These are phyloP conservation scores for Hyaena hyaena DNA, from an alignment of 2,113 vertebrate species.

Conservation along the genomic window DNA sequence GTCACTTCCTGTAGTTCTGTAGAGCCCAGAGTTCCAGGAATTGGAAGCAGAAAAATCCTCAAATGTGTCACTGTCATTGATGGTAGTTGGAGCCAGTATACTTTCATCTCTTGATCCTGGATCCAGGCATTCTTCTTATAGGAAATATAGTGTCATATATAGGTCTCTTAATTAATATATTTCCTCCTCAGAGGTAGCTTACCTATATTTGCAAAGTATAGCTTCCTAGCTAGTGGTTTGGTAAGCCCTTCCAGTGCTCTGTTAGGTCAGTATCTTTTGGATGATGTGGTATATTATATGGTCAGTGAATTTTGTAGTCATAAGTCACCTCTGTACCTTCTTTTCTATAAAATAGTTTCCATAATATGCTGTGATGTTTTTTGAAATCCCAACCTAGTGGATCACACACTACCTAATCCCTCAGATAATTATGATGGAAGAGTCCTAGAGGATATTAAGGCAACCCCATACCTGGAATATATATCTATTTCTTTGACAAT, in stretches of 20 bases:
- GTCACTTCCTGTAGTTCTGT: neutral
- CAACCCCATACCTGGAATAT: neutral
- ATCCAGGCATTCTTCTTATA: neutral
- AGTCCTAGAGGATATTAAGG: neutral
- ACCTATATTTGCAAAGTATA: neutral
- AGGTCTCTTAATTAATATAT: neutral
- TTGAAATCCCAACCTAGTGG: neutral
- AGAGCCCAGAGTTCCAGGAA: neutral
- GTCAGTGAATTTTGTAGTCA: neutral
- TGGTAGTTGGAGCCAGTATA: neutral
- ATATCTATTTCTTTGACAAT: neutral
- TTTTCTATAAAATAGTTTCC: neutral
- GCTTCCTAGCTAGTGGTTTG: neutral
- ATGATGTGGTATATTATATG: neutral
- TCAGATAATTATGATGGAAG: neutral
- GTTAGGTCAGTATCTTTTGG: neutral
- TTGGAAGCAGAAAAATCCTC: neutral
- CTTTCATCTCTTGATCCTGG: neutral
- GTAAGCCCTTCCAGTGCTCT: neutral
- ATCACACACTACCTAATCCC: neutral
- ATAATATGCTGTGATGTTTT: neutral
- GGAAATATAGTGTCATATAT: neutral
- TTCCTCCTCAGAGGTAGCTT: neutral
- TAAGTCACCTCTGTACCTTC: neutral
- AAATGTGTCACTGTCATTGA: neutral